phyloP scores from a whole-genome alignment of 2,888 invertebrate genomes.

The Altica lythri region DNA sequence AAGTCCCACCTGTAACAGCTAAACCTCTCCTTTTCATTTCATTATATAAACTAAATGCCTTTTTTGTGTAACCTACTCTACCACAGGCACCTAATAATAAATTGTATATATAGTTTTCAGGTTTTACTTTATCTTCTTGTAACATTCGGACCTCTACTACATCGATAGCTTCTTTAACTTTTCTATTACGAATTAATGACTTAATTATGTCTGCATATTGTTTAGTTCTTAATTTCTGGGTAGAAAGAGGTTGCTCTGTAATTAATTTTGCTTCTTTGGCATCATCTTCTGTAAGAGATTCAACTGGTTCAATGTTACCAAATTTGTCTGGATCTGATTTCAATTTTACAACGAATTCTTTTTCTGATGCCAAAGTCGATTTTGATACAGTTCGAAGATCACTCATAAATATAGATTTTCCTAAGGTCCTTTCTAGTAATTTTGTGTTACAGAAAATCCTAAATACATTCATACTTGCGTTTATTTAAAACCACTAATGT shows the following conservation, averaged over 20 bases:
- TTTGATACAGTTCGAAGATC: conserved; percentile 62
- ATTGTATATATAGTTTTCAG: conserved; percentile 79
- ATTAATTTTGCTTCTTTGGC: conserved; percentile 64
- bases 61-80: conserved; percentile 80
- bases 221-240: conserved; percentile 63
- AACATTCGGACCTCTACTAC: conserved; percentile 78
- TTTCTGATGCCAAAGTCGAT: conserved; percentile 53
- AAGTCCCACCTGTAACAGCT: conserved; percentile 71
- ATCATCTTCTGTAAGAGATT: conserved; percentile 59
- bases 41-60: conserved; percentile 82
- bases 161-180: conserved; percentile 77
- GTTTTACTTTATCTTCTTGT: conserved; percentile 77
- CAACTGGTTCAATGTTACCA: conserved; percentile 56
- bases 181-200: conserved; percentile 64
- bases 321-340: conserved; percentile 65
- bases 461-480: too few relatives aligned
- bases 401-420: too few relatives aligned
- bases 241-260: conserved; percentile 57
- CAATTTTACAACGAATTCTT: conserved; percentile 49
- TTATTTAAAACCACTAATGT: too few relatives aligned
- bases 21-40: conserved; percentile 79
- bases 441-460: too few relatives aligned
- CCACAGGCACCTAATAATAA: conserved; percentile 84
- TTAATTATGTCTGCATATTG: conserved; percentile 77
- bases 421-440: too few relatives aligned